phyloP scores from a whole-genome alignment of 1,140 invertebrate species.

The Drosophila gunungcola region DNA sequence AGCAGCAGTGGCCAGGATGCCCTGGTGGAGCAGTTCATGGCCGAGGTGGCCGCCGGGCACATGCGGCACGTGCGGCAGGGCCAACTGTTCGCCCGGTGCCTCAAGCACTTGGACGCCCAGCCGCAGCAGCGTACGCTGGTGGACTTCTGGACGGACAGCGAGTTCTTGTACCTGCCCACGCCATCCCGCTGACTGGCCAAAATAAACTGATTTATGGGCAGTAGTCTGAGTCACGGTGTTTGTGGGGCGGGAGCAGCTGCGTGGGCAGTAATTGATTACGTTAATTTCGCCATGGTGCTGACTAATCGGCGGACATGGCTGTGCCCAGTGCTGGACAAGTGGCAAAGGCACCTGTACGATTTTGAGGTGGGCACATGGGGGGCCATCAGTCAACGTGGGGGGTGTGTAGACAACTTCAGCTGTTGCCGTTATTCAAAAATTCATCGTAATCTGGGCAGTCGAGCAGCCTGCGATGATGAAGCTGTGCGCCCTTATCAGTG shows the following conservation, averaged over 20 bases:
- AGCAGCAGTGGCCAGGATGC: background rate
- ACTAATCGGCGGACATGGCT: constrained; percentile 26
- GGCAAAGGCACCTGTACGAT: no score
- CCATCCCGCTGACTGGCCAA: background rate
- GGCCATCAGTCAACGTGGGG: constrained; percentile 33
- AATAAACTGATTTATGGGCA: constrained; percentile 18
- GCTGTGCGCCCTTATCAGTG: constrained; percentile 39
- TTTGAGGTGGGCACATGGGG: no score
- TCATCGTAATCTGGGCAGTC: constrained; percentile 53
- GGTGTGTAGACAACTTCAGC: constrained; percentile 53
- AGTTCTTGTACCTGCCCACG: constrained; percentile 57
- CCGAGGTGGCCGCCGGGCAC: constrained; percentile 40
- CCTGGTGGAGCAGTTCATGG: constrained; percentile 39
- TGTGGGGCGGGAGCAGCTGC: constrained; percentile 1
- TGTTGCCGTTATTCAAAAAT: constrained; percentile 73
- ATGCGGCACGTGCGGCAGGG: constrained; percentile 32
- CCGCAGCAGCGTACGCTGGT: constrained; percentile 30
- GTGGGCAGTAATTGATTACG: constrained; percentile 34
- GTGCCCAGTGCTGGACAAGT: background rate
- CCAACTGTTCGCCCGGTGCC: constrained; percentile 40
- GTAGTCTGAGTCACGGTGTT: no score
- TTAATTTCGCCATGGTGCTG: constrained; percentile 22
- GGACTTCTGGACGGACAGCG: constrained; percentile 63
- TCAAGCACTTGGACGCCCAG: constrained; percentile 3
- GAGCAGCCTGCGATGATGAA: constrained; percentile 33